Evolutionary conservation across 2,113 vertebrate species (phyloP).

Genomic region (Grammomys surdaster): DNA sequence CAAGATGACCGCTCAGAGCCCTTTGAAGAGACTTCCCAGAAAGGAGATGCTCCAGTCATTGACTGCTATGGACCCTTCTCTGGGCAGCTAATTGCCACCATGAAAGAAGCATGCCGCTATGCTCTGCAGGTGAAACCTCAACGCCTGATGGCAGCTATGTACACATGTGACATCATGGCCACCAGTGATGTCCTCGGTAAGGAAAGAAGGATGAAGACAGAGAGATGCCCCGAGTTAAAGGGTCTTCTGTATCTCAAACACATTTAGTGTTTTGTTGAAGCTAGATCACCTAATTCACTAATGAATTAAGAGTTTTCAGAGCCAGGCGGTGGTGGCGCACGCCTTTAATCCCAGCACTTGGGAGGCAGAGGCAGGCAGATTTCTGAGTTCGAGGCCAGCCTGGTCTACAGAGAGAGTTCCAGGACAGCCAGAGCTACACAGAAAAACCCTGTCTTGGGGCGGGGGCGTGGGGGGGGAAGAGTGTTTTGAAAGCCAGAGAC

Average conservation of each 20-base stretch:
- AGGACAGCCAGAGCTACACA: too few species aligned
- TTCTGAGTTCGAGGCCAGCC: too few species aligned
- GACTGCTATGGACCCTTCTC: slow-evolving; percentile 97
- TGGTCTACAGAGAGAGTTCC: too few species aligned
- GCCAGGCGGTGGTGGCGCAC: too few species aligned
- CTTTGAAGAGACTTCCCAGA: slow-evolving; percentile 74
- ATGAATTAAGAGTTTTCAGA: not conserved
- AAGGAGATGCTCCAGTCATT: slow-evolving; percentile 76
- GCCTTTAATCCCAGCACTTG: too few species aligned
- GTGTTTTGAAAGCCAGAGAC: not conserved
- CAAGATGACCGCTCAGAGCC: slow-evolving; percentile 39
- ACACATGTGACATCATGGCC: slow-evolving; percentile 98
- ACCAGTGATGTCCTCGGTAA: slow-evolving; percentile 97
- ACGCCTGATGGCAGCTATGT: slow-evolving; percentile 98
- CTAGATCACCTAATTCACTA: not conserved
- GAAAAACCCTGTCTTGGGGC: too few species aligned
- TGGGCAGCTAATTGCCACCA: slow-evolving; percentile 96
- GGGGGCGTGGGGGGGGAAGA: too few species aligned
- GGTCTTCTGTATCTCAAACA: not conserved
- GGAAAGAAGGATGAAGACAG: not conserved
- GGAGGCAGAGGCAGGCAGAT: too few species aligned
- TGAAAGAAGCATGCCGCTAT: slow-evolving; percentile 96
- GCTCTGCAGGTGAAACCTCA: slow-evolving; percentile 95
- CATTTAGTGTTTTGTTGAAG: not conserved
- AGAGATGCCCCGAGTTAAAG: not conserved